phyloP scores from a whole-genome alignment of 2,797 vertebrate species.

The Mallotus villosus region DNA sequence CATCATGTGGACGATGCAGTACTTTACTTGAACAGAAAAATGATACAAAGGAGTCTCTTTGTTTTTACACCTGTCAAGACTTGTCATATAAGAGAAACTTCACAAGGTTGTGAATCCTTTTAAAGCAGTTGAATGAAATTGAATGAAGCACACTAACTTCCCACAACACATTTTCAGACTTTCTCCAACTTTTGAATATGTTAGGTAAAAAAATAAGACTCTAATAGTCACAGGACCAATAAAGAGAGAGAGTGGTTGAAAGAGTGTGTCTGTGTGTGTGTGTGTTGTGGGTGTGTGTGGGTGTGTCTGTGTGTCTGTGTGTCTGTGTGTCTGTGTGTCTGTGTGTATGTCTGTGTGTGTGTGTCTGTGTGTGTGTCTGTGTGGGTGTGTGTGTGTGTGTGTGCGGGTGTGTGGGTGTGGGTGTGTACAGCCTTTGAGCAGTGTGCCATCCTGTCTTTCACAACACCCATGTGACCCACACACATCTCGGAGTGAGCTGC shows the following conservation, averaged over 20 bases:
- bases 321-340: slow-evolving; percentile 9
- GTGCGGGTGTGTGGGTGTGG: slow-evolving; percentile 14
- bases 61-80: too few relatives aligned
- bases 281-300: too few relatives aligned
- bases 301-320: neutral
- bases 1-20: too few relatives aligned
- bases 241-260: neutral
- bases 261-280: too few relatives aligned
- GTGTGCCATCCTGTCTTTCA: slow-evolving; percentile 41
- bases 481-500: slow-evolving; percentile 49
- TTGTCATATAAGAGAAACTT: too few relatives aligned
- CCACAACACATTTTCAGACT: slow-evolving; percentile 14
- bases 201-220: slow-evolving; percentile 51
- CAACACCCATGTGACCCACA: slow-evolving; percentile 62
- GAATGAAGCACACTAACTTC: neutral
- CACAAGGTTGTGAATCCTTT: too few relatives aligned
- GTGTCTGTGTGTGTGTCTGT: slow-evolving; percentile 1
- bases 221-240: neutral
- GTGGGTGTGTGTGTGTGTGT: slow-evolving; percentile 27
- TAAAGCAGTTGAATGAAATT: too few relatives aligned
- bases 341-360: slow-evolving; percentile 19
- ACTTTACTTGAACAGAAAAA: too few relatives aligned
- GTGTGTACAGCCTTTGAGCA: slow-evolving; percentile 18
- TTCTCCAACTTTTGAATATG: slow-evolving; percentile 27
- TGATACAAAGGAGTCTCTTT: too few relatives aligned